phyloP scores from a whole-genome alignment of 1,140 invertebrate genomes.

The Laupala kohalensis region DNA sequence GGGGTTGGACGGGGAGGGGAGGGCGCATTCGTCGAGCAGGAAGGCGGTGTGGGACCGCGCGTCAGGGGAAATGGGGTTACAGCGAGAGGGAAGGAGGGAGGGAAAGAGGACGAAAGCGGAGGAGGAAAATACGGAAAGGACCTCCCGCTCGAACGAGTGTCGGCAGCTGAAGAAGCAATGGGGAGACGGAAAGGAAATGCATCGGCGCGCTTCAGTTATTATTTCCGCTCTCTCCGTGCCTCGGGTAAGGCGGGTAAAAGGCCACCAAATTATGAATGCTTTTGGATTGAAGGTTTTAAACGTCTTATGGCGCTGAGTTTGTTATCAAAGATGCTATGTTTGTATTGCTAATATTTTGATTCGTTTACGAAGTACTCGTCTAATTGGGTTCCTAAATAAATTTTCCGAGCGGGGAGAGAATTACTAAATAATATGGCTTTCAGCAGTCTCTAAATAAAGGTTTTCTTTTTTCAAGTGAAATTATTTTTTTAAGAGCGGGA shows the following conservation, averaged over 20 bases:
- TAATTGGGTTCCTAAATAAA: too few relatives aligned
- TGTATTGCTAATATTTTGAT: neutral
- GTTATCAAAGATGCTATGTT: neutral
- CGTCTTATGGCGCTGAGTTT: neutral
- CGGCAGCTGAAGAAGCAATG: too few relatives aligned
- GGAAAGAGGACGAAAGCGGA: neutral
- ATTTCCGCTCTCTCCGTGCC: neutral
- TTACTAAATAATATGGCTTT: too few relatives aligned
- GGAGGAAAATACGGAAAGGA: neutral
- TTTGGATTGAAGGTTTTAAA: neutral
- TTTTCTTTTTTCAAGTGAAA: too few relatives aligned
- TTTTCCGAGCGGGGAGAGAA: too few relatives aligned
- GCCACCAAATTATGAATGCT: neutral
- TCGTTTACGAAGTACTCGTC: too few relatives aligned
- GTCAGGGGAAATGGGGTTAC: neutral
- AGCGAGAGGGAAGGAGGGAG: neutral
- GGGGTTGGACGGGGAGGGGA: too few relatives aligned
- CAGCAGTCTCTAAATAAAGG: too few relatives aligned
- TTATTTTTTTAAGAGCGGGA: too few relatives aligned
- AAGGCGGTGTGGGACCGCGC: neutral
- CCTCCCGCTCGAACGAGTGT: too few relatives aligned
- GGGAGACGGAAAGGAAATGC: neutral
- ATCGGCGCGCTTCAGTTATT: neutral
- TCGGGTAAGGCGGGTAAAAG: neutral
- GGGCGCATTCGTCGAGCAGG: neutral